Percentiles rank a stretch among this genome's conserved stretches.
These are phyloP conservation scores for Formicarius rufipectus DNA, from an alignment of 2,113 vertebrate species.

Conservation along the genomic window DNA sequence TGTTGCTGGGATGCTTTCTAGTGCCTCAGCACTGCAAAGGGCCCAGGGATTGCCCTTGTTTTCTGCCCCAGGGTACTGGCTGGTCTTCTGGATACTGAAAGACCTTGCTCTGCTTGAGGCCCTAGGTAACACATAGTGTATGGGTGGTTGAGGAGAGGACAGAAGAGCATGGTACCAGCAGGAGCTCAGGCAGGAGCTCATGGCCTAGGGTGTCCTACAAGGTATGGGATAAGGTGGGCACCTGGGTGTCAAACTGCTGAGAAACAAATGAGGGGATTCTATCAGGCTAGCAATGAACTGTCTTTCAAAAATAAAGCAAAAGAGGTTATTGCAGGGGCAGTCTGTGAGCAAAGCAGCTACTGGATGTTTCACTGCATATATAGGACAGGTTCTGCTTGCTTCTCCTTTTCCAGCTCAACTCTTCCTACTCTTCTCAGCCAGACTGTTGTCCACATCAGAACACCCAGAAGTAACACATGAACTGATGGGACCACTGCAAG, in stretches of 20 bases:
- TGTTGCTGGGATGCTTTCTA: background rate
- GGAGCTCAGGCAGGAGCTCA: background rate
- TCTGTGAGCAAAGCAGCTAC: background rate
- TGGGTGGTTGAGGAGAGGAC: accelerated
- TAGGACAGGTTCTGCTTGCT: background rate
- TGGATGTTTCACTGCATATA: background rate
- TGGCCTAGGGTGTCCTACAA: too few relatives aligned
- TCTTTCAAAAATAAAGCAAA: background rate
- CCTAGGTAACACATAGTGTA: accelerated
- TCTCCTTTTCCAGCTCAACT: background rate
- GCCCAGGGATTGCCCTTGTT: background rate
- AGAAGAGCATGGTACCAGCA: background rate
- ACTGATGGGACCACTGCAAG: accelerated
- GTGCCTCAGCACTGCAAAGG: background rate
- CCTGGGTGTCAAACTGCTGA: background rate
- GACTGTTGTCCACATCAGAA: background rate
- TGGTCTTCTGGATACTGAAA: background rate
- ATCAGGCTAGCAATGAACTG: accelerated
- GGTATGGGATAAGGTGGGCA: background rate
- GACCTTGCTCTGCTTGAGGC: background rate
- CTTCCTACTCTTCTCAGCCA: background rate
- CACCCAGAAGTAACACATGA: background rate
- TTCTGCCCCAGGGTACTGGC: background rate
- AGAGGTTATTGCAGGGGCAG: background rate
- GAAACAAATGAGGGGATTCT: background rate